Evolutionary conservation across 1,140 invertebrate species (phyloP).

Genomic region (Nasonia vitripennis): DNA sequence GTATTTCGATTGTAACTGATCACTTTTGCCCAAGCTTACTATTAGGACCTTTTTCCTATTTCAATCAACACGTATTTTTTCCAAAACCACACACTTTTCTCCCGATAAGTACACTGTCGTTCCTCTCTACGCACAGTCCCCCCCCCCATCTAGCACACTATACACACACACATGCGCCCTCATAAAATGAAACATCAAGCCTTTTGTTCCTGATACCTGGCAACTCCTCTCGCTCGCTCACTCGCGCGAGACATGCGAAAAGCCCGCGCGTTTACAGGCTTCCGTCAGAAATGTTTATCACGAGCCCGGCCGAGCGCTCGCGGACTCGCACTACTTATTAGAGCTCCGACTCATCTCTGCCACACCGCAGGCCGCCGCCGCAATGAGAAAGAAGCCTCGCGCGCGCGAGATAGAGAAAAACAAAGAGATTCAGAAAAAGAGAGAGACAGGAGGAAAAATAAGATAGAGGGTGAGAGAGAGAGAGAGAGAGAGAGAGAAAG

Average conservation of each 20-base stretch:
- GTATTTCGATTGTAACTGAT: too few relatives aligned
- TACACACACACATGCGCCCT: neutral
- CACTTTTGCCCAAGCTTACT: too few relatives aligned
- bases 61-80: too few relatives aligned
- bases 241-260: conserved; percentile 13
- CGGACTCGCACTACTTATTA: conserved; percentile 44
- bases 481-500: neutral
- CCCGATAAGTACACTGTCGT: neutral
- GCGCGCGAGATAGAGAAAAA: conserved; percentile 1
- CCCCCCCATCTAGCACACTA: too few relatives aligned
- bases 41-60: too few relatives aligned
- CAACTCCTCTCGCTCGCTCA: neutral
- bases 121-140: neutral
- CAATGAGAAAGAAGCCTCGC: conserved; percentile 8
- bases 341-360: conserved; percentile 3
- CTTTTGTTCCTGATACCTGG: conserved; percentile 10
- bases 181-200: neutral
- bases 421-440: conserved; percentile 8
- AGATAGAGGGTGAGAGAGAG: conserved; percentile 2
- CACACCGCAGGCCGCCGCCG: neutral
- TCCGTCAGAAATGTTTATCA: conserved; percentile 28
- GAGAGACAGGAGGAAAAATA: neutral
- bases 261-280: neutral
- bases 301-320: conserved; percentile 23
- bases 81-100: neutral